These are phyloP conservation scores for Pangasianodon gigas DNA, from an alignment of 2,113 vertebrate genomes.

Conservation along the genomic window DNA sequence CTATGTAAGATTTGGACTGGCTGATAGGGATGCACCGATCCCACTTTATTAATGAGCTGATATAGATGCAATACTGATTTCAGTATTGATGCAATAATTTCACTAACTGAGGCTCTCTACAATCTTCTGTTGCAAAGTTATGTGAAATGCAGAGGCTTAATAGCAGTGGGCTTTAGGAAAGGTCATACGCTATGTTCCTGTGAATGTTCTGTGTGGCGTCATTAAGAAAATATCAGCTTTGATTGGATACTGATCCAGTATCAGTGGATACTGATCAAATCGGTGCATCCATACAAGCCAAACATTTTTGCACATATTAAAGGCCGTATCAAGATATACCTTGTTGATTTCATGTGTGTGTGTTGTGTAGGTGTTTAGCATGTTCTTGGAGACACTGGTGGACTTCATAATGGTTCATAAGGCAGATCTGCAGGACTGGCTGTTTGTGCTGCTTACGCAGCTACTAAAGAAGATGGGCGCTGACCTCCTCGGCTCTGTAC, in stretches of 20 bases:
- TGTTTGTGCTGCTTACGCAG: slow-evolving; percentile 92
- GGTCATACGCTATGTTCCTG: not conserved
- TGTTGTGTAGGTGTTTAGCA: slow-evolving; percentile 90
- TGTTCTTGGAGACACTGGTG: slow-evolving; percentile 97
- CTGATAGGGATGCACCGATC: not conserved
- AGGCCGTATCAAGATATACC: not conserved
- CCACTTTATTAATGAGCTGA: not conserved
- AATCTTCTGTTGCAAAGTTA: not conserved
- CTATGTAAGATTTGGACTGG: not conserved
- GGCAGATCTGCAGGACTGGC: slow-evolving; percentile 95
- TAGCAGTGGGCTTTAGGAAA: not conserved
- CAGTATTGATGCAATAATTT: not conserved
- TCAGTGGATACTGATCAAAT: not conserved
- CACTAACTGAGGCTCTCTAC: not conserved
- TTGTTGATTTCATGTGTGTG: slow-evolving; percentile 8
- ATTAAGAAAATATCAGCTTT: not conserved
- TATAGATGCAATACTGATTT: not conserved
- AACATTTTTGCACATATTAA: not conserved
- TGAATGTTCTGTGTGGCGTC: not conserved
- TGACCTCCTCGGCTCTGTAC: slow-evolving; percentile 94
- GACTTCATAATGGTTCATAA: slow-evolving; percentile 96
- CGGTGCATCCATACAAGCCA: not conserved
- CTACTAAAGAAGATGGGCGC: slow-evolving; percentile 98
- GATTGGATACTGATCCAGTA: not conserved
- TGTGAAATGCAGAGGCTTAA: not conserved